Base-by-base conservation (phyloP, 2,888 invertebrate genomes). In the Pterobdella sp. region DNA sequence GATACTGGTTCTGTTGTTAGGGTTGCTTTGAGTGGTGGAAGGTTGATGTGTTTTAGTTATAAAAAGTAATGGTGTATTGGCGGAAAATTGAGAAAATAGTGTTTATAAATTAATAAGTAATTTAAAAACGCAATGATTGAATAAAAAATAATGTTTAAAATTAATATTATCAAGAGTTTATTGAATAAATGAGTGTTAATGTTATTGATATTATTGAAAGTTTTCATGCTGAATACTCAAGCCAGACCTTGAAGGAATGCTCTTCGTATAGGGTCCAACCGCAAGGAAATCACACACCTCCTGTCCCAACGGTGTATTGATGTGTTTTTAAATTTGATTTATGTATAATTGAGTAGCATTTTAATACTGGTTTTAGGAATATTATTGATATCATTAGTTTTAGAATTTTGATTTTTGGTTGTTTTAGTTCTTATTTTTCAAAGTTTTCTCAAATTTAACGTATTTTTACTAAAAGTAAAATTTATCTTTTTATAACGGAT, bases 261-360 rank as follows among this genome's bases (percentile, higher is more conserved):
- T 75, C 68, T 76, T 75, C 42, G 77, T 78, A 73, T 75, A 76
- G 29, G 76, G 75, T n/a, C 79, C 79, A 14, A 79, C 77, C n/a
- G 78, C 79, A 49, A 79, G 74, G 68, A 74, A 79, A 64, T 78
- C 76, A 72, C 79, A 79, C 18, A 78, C 75, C 35, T 74, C 74
- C 79, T 79, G 4, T 14, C 35, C 31, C 31, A 35, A 42, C 7
- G 22, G 49, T 14, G 49, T 42, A 14, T 42, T 42, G 49, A 42
- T 7, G 22, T n/a, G n/a, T n/a, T n/a, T n/a, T n/a, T n/a, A n/a
- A n/a, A n/a, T n/a, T n/a, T n/a, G n/a, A n/a, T n/a, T n/a, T n/a
- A n/a, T n/a, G n/a, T n/a, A n/a, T n/a, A n/a, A n/a, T n/a, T n/a
- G n/a, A n/a, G n/a, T n/a, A n/a, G n/a, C n/a, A n/a, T n/a, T n/a